Evolutionary conservation across 2,113 vertebrate species (phyloP).

Genomic region (Tragelaphus buxtoni): DNA sequence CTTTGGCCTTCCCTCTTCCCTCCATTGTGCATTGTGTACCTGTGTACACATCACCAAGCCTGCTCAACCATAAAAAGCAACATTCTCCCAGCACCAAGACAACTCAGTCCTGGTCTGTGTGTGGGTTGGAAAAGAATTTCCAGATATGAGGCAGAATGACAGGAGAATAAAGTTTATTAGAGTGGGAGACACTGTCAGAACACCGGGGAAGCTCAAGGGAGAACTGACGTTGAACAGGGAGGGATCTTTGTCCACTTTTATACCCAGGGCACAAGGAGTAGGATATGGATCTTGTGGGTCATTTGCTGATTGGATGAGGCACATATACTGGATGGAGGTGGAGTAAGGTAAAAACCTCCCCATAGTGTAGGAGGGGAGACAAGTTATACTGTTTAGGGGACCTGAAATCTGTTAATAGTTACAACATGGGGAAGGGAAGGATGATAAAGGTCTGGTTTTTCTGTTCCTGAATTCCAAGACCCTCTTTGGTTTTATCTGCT

Average conservation of each 20-base stretch:
- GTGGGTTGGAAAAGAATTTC: neutral
- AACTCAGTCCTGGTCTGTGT: neutral
- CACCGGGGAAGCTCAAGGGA: neutral
- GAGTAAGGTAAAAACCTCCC: neutral
- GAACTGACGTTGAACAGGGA: neutral
- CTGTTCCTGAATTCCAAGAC: neutral
- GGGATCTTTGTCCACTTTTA: neutral
- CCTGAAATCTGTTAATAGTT: neutral
- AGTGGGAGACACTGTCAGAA: neutral
- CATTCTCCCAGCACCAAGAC: neutral
- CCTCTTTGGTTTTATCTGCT: neutral
- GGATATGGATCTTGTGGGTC: neutral
- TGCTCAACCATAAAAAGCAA: neutral
- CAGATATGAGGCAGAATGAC: neutral
- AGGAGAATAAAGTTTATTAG: neutral
- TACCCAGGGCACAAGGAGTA: neutral
- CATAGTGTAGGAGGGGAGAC: neutral
- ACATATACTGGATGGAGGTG: neutral
- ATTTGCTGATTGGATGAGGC: neutral
- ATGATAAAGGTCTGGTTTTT: neutral
- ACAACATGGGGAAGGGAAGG: neutral
- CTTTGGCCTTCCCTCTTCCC: neutral
- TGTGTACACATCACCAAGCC: neutral
- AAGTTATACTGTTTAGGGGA: neutral
- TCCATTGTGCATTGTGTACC: neutral